Evolutionary conservation across 1,140 invertebrate genomes (phyloP), one percentile per base, ranked within the genome.

Genomic region (Panagrolaimus sp.): DNA sequence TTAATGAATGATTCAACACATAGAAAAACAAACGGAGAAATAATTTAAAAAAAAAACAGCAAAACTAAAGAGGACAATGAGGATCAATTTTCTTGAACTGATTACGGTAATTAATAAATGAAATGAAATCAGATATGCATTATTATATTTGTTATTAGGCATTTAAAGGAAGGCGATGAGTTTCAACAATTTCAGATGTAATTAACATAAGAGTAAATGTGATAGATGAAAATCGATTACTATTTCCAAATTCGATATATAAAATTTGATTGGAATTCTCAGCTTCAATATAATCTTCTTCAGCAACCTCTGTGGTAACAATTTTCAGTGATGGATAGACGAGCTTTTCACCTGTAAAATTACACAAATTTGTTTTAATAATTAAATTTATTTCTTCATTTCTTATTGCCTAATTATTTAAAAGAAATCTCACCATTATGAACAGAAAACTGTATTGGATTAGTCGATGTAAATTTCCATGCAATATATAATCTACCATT

Each of bases 311-410:
- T 8, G 68, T 70, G 15, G 68, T 70, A 26, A 70, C 64, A 9
- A 70, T 45, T 43, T 67, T 70, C 9, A 70, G 64, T 17, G 45
- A 47, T 9, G 68, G 68, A 46, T 70, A 70, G 10, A 68, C 68
- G 8, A 44, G 68, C n/a, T 47, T n/a, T 26, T 68, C 68, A 48
- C 64, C 68, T 65, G 26, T 7, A 69, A 70, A 70, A 24, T 26
- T n/a, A n/a, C n/a, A n/a, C n/a, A n/a, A n/a, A n/a, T n/a, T n/a
- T n/a, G n/a, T n/a, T n/a, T n/a, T 32, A 65, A 69, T 46, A 21
- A 12, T 64, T 69, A 7, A 67, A 17, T 12, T 26, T 43, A 38
- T 28, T 32, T 26, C 32, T 17, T 15, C 58, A 46, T 8, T 10
- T 24, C 68, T 65, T 32, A 28, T 68, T 38, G 28, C 28, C 10